Base-by-base conservation (phyloP, 1,140 invertebrate species). In the Cotesia typhae region DNA sequence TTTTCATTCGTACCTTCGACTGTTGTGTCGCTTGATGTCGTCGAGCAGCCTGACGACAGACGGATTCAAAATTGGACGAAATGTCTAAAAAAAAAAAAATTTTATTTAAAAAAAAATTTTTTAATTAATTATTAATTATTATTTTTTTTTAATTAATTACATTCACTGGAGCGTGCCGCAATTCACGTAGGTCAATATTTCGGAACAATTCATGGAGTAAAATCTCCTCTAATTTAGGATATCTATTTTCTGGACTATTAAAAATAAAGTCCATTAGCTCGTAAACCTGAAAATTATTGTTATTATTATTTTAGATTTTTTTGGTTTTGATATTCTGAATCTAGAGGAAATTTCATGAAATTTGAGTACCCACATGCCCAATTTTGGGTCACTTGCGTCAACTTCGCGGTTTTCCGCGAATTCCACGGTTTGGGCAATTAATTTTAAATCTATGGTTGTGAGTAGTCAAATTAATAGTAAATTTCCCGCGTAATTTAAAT, bases 181-280 rank as follows among this genome's bases (percentile, higher is more conserved):
- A 91, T 87, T 96, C 94, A 67, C 95, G 89, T 55, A 96, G 89
- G 86, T 96, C 95, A 71, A 96, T 94, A 81, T 94, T 94, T 75
- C 94, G 88, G 82, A 96, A 96, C 67, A 95, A 89, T 81, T 96
- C 94, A 77, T 93, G 92, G 57, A 93, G 84, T 57, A 95, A 85
- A 78, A 96, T 87, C 82, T 96, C 94, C 82, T 94, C 92, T 10
- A 96, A 87, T 59, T 86, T 91, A 47, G 94, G 93, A 83, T 90
- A 90, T 41, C 87, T 87, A 75, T 81, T 89, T 82, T 88, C 90
- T 74, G 85, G 90, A 83, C 88, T 89, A 76, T 93, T 90, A 85
- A 96, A 96, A 79, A 96, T 95, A 73, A 92, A 88, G 74, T 93
- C 91, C 72, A 96, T 88, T 72, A 96, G 91, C 83, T 95, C 92